These are phyloP conservation scores for Uropetala carovei DNA, from an alignment of 2,888 invertebrate species.

Conservation along the genomic window DNA sequence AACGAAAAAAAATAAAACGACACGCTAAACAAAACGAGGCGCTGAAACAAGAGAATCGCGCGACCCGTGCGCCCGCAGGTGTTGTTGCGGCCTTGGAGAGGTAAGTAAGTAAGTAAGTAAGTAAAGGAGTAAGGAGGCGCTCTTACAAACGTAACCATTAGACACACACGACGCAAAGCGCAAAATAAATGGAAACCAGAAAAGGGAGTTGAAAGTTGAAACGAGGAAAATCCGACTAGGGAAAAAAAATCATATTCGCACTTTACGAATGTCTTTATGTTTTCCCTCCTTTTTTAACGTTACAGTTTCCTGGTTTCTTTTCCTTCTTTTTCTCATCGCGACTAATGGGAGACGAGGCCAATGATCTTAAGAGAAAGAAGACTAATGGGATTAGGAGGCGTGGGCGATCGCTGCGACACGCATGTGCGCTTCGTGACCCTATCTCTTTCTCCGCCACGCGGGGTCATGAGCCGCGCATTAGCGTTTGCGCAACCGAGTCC, in stretches of 20 bases:
- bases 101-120: conserved; percentile 31
- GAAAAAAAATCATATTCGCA: no score
- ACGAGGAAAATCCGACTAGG: no score
- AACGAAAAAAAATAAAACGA: background rate
- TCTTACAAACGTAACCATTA: conserved; percentile 52
- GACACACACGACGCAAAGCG: conserved; percentile 41
- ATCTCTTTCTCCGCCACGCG: background rate
- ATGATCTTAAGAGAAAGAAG: conserved; percentile 4
- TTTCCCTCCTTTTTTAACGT: no score
- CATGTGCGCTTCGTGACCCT: conserved; percentile 17
- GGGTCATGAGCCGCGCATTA: conserved; percentile 14
- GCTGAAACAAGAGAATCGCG: background rate
- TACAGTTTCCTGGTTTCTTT: no score
- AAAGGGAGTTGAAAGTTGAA: background rate
- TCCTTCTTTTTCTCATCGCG: background rate
- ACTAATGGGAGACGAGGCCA: background rate
- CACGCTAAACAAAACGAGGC: background rate
- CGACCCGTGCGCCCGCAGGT: background rate
- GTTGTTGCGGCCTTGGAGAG: conserved; percentile 48
- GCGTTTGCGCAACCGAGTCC: conserved; percentile 28
- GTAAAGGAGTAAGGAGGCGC: no score
- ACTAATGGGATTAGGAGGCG: background rate
- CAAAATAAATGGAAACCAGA: background rate
- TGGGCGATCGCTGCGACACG: conserved; percentile 15
- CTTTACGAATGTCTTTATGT: no score